Base-by-base conservation (phyloP, 1,140 invertebrate species). In the Ruditapes philippinarum region DNA sequence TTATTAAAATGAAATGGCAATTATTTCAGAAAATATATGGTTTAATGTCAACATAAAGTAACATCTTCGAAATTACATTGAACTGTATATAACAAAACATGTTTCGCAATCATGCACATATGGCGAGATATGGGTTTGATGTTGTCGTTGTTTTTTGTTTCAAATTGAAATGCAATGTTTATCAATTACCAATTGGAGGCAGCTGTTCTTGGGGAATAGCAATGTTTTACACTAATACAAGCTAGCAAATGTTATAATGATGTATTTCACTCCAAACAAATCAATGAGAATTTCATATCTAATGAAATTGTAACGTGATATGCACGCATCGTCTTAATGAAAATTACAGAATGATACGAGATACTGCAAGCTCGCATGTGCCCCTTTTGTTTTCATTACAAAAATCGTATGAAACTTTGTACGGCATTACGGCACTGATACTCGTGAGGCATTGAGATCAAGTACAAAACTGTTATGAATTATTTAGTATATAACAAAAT, bases 251-350 rank as follows among this genome's bases (percentile, higher is more conserved):
- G n/a, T n/a, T n/a, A n/a, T n/a, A 25, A n/a, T 28, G 57, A n/a
- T 62, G 28, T 28, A n/a, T 28, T 62, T 62, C 57, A 62, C 57
- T 14, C 42, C n/a, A 14, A 5, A 45, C 42, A 14, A 14, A 70
- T 70, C 65, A 70, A 70, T 70, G n/a, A 33, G 14, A 70, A 70
- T 70, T 70, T 70, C 14, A 70, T 38, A 70, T 70, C 65, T 36
- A n/a, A 38, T 70, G 57, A 62, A 62, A 62, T 62, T 62, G 65
- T 70, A 70, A 70, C 65, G 33, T 40, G 65, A 70, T 40, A 36
- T n/a, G 4, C 4, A 7, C 65, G 38, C 36, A 70, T 40, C 38
- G 65, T 40, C 65, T 36, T 70, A 70, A 70, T 70, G 65, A 22
- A 70, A 70, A 70, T 70, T 70, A 70, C 65, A 70, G 14, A 70